Evolutionary conservation across 2,113 vertebrate genomes (phyloP).

Genomic region (Speoplatyrhinus poulsoni): DNA sequence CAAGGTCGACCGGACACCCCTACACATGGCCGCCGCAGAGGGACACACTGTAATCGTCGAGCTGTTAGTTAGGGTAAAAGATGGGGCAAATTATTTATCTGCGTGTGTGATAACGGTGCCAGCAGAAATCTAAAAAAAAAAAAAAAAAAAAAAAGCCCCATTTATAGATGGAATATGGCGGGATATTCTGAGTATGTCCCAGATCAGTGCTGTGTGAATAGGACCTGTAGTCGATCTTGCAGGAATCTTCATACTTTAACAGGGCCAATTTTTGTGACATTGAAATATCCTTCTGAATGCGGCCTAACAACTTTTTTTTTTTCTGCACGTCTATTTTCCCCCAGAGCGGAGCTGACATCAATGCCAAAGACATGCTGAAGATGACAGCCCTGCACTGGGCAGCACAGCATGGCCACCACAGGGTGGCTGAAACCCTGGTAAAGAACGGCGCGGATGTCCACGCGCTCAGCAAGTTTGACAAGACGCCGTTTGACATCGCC

Average conservation of each 20-base stretch:
- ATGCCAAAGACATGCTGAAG: constrained; percentile 95
- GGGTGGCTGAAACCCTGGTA: constrained; percentile 83
- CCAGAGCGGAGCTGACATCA: constrained; percentile 91
- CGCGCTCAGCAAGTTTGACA: constrained; percentile 89
- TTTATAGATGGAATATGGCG: too few species aligned
- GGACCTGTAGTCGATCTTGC: too few species aligned
- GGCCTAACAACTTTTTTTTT: too few species aligned
- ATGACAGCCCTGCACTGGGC: constrained; percentile 97
- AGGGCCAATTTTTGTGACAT: too few species aligned
- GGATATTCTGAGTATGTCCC: too few species aligned
- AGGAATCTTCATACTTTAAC: background rate
- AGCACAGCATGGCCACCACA: constrained; percentile 83
- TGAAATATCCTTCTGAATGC: too few species aligned
- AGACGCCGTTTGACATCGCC: constrained; percentile 89
- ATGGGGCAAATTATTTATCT: background rate
- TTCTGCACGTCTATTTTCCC: background rate
- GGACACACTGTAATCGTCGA: constrained; percentile 87
- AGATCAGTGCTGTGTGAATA: too few species aligned
- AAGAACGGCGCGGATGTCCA: constrained; percentile 86
- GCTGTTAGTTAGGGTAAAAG: constrained; percentile 84
- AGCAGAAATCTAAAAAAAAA: background rate
- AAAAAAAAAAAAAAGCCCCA: too few species aligned
- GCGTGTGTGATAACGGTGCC: background rate
- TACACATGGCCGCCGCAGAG: constrained; percentile 91
- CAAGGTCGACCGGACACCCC: constrained; percentile 90